phyloP scores from a whole-genome alignment of 2,113 vertebrate species.

The Azemiops feae region DNA sequence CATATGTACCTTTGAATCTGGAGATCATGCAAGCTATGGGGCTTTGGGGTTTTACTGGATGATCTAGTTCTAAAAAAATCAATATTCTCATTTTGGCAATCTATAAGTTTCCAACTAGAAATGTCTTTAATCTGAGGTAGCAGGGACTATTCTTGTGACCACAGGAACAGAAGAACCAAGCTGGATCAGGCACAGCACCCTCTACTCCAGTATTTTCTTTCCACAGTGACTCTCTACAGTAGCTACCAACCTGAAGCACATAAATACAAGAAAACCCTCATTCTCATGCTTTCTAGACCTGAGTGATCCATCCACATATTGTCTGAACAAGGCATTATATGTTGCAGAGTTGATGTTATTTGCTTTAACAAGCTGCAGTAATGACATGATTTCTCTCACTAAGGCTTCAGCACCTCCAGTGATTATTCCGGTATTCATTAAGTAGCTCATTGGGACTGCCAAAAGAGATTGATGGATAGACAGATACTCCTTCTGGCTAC shows the following conservation, averaged over 20 bases:
- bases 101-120: background rate
- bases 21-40: background rate
- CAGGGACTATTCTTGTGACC: background rate
- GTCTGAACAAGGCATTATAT: background rate
- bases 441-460: background rate
- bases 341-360: background rate
- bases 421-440: background rate
- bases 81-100: background rate
- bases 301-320: background rate
- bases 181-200: background rate
- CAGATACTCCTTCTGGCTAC: background rate
- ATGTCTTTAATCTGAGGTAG: background rate
- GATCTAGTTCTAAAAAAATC: background rate
- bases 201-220: background rate
- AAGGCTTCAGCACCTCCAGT: background rate
- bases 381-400: background rate
- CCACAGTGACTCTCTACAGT: background rate
- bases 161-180: background rate
- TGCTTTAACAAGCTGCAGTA: background rate
- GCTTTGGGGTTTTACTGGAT: background rate
- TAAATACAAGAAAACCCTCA: background rate
- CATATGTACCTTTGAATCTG: background rate
- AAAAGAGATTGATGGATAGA: background rate
- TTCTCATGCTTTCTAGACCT: background rate
- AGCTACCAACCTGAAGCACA: background rate